Evolutionary conservation across 2,888 invertebrate genomes (phyloP), one percentile per base, ranked within the genome.

Genomic region (Melieria picta): DNA sequence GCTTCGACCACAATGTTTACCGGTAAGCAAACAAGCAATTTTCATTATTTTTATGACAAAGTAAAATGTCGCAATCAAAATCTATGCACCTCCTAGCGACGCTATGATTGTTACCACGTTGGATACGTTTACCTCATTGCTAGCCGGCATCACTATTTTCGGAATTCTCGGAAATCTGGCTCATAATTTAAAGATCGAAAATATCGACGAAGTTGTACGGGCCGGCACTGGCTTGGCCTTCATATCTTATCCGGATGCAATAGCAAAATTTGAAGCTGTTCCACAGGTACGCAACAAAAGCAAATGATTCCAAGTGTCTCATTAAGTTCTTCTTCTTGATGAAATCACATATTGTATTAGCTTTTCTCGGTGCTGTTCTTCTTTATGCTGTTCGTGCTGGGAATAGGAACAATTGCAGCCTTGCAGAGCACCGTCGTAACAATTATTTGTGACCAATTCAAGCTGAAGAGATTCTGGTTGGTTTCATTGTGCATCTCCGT

Each of bases 331-430:
- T 30, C 30, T 30, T 30, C 30, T 30, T 30, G 30, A 30, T 30
- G 30, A 30, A 30, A 30, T 30, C 30, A 30, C 30, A 30, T 30
- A 30, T 30, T 30, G 30, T 30, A 30, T 30, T 42, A 64, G 64
- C 91, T 92, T 81, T 94, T 94, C 86, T 89, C 94, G 0, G 92
- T 93, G n/a, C 85, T 94, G n/a, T 94, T 94, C 87, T 94, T 94
- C 88, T 87, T 93, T 78, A 94, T 94, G 94, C 88, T 94, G 87
- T 90, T 92, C 74, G 91, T 93, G 3, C 88, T 94, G 71, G 94
- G 94, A 5, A 88, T 93, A 46, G 94, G 94, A n/a, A 93, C 93
- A 71, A 90, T 92, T 4, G 92, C 93, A 16, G 93, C 93, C 0
- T 87, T 94, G 9, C 89, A 91, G 69, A 91, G 91, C 5, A 90